Base-by-base conservation (phyloP, 2,797 vertebrate genomes). In the Coracias cyanogaster region DNA sequence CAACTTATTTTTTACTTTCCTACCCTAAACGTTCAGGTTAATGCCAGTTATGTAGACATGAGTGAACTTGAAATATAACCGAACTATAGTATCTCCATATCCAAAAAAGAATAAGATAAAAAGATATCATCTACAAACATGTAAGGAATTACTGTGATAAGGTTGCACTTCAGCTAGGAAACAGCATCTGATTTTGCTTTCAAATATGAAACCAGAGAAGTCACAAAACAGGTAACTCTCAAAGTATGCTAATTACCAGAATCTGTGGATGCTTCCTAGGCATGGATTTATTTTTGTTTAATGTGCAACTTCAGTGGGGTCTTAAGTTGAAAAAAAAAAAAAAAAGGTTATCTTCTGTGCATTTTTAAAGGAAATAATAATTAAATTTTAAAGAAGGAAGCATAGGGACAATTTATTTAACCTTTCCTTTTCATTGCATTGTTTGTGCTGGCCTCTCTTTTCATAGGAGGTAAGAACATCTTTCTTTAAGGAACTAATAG, bases 311-410 rank as follows among this genome's bases (percentile, higher is more conserved):
- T 87, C 93, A 87, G 67, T 81, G 69, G 31, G 15, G 28, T 62
- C 31, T 70, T 73, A 58, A 58, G 28, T 64, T 35, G 9, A 39
- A 46, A 62, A 65, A 20, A n/a, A 49, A 3, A 15, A 62, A 51
- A 67, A 52, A 70, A 20, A 16, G 4, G 21, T 52, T 81, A 60
- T 82, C 55, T 90, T 93, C 78, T 71, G 16, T 91, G 77, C 45
- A 51, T 85, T 94, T 95, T 87, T 61, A 81, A 92, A 87, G 39
- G 52, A 92, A 94, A 93, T 64, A 71, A 96, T 95, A 92, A 97
- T 96, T 96, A 83, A 77, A 48, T 92, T 92, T 89, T 81, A 88
- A 69, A 49, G 55, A 88, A 78, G 28, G 45, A 96, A 93, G 46
- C 25, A 69, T 12, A 90, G 55, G 25, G 94, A 86, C 65, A 96